Evolutionary conservation across 2,797 vertebrate species (phyloP).

Genomic region (Onychomys arenicola): DNA sequence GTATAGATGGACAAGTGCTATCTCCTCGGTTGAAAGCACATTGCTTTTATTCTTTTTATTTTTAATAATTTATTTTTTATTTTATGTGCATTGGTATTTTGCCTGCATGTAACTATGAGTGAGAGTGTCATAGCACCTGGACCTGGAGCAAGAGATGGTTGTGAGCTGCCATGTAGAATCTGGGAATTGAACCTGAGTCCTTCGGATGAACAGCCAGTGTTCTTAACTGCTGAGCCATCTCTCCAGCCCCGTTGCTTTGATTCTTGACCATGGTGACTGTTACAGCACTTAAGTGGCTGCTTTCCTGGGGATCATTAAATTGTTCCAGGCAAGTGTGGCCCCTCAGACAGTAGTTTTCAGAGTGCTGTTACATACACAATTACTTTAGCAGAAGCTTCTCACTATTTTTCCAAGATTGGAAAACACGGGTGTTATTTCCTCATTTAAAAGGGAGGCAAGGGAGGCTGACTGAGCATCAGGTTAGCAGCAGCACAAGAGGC

Average conservation of each 20-base stretch:
- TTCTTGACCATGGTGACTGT: not conserved
- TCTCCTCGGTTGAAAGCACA: not conserved
- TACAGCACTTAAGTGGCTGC: constrained; percentile 13
- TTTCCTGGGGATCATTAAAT: constrained; percentile 46
- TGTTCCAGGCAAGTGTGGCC: not conserved
- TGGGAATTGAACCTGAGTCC: not conserved
- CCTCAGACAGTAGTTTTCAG: constrained; percentile 20
- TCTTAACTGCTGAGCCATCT: not conserved
- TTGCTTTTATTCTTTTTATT: constrained; percentile 15
- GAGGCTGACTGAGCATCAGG: not conserved
- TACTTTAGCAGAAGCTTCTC: not conserved
- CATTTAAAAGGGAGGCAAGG: constrained; percentile 35
- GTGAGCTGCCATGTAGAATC: not conserved
- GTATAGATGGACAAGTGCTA: not conserved
- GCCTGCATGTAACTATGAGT: not conserved
- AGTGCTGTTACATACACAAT: not conserved
- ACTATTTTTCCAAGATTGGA: not conserved
- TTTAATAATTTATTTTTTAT: not conserved
- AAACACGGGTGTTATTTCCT: constrained; percentile 31
- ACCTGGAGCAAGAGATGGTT: not conserved
- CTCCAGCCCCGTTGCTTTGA: not conserved
- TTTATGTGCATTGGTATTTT: not conserved
- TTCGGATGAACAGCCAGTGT: not conserved
- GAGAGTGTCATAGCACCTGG: not conserved
- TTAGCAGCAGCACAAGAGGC: not conserved